Conservation (phyloP, 2,888 invertebrate species). For the Himalopsyche japonica region DNA sequence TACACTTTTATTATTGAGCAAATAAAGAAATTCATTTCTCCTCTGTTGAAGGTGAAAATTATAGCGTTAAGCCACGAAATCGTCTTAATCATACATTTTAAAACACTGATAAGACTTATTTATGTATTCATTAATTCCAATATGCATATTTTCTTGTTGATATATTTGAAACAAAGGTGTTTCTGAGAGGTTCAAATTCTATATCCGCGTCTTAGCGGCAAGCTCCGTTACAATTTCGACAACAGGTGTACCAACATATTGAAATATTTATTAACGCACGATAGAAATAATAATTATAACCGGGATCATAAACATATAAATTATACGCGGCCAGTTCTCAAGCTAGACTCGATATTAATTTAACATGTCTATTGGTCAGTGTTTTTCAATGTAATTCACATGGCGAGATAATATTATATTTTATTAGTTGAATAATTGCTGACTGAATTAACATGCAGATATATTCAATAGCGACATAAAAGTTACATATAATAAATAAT, state of each 20-base stretch:
- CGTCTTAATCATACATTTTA: too few relatives aligned
- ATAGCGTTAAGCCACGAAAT: too few relatives aligned
- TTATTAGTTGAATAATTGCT: too few relatives aligned
- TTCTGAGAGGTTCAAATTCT: not conserved
- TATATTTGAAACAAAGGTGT: not conserved
- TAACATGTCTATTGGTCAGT: not conserved
- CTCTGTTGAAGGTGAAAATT: too few relatives aligned
- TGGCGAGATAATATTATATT: too few relatives aligned
- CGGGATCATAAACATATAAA: not conserved
- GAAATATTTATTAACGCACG: not conserved
- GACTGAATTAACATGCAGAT: too few relatives aligned
- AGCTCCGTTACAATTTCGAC: not conserved
- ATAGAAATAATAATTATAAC: not conserved
- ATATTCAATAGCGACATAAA: too few relatives aligned
- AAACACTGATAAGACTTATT: too few relatives aligned
- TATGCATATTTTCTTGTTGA: not conserved
- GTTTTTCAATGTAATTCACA: not conserved
- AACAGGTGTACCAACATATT: not conserved
- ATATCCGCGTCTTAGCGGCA: not conserved
- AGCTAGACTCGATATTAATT: not conserved
- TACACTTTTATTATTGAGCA: too few relatives aligned
- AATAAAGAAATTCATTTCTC: too few relatives aligned
- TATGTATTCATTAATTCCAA: too few relatives aligned
- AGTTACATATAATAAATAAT: too few relatives aligned
- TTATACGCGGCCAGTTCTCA: not conserved